Conservation (phyloP, 1,140 invertebrate genomes). For the Aphaenogaster ashmeadi region DNA sequence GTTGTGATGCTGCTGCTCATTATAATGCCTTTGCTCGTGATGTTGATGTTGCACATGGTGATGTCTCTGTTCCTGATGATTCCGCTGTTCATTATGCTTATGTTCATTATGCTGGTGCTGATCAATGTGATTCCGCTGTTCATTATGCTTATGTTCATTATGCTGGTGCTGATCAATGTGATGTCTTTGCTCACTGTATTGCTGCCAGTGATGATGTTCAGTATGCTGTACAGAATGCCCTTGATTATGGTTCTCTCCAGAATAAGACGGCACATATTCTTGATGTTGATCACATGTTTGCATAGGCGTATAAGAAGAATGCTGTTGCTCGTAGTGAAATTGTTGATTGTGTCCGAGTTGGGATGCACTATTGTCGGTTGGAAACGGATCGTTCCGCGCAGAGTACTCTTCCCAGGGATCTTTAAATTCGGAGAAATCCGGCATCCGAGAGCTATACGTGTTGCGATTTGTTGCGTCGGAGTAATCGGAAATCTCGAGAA, state of each 20-base stretch:
- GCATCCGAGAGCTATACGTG: constrained; percentile 44
- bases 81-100: too few species aligned
- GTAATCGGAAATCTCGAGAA: constrained; percentile 51
- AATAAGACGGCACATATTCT: constrained; percentile 34
- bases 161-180: constrained; percentile 7
- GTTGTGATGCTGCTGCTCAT: constrained; percentile 32
- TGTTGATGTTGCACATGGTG: constrained; percentile 21
- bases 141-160: background rate
- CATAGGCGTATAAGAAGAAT: background rate
- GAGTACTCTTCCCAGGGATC: constrained; percentile 89
- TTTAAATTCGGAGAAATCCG: constrained; percentile 87
- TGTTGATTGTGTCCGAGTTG: constrained; percentile 32
- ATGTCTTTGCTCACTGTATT: constrained; percentile 25
- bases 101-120: constrained; percentile 10
- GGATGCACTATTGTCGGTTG: background rate
- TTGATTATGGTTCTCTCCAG: constrained; percentile 31
- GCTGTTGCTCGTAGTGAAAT: constrained; percentile 32
- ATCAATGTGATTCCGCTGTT: constrained; percentile 24
- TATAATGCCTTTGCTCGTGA: constrained; percentile 24
- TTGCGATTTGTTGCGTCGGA: constrained; percentile 61
- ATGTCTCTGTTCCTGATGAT: constrained; percentile 23
- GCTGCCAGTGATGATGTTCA: constrained; percentile 47
- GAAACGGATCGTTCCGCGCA: constrained; percentile 63
- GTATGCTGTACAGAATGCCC: constrained; percentile 16
- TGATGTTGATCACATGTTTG: constrained; percentile 37